These are phyloP conservation scores for Callaeas wilsoni DNA, from an alignment of 2,113 vertebrate species.

Conservation along the genomic window DNA sequence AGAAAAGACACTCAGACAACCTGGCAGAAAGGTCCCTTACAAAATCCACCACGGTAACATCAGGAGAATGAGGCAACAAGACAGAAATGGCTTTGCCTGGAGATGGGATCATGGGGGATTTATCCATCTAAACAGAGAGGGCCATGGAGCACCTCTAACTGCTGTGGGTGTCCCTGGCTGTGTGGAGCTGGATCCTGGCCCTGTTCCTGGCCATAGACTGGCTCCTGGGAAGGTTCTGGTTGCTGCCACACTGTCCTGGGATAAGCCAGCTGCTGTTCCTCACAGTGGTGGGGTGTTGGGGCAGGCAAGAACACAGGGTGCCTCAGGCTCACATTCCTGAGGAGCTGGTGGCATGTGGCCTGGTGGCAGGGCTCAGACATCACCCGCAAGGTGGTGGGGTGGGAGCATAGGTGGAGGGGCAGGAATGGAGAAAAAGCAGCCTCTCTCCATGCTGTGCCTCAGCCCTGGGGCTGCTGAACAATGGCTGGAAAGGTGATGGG, in stretches of 20 bases:
- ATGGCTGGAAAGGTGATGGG: background rate
- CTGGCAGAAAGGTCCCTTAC: background rate
- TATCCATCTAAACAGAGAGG: background rate
- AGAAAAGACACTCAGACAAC: background rate
- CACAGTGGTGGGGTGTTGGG: fast-evolving
- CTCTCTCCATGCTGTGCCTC: background rate
- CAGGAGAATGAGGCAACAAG: background rate
- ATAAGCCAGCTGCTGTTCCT: background rate
- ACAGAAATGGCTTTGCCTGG: background rate
- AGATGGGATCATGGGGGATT: background rate
- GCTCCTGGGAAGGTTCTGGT: background rate
- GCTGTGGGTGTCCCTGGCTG: background rate
- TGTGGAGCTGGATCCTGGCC: background rate
- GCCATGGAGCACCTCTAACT: background rate
- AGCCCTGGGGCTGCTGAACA: background rate
- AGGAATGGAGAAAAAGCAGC: background rate
- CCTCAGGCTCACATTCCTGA: background rate
- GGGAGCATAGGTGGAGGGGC: background rate
- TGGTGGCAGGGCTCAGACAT: background rate
- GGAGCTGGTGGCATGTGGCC: background rate
- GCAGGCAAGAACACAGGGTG: background rate
- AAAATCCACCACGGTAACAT: background rate
- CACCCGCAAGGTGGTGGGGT: background rate
- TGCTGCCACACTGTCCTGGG: background rate
- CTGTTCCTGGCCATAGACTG: background rate